Percentiles rank a stretch among this genome's conserved stretches.
Conservation (phyloP, 2,113 vertebrate genomes). For the Pomatorhinus ruficollis region DNA sequence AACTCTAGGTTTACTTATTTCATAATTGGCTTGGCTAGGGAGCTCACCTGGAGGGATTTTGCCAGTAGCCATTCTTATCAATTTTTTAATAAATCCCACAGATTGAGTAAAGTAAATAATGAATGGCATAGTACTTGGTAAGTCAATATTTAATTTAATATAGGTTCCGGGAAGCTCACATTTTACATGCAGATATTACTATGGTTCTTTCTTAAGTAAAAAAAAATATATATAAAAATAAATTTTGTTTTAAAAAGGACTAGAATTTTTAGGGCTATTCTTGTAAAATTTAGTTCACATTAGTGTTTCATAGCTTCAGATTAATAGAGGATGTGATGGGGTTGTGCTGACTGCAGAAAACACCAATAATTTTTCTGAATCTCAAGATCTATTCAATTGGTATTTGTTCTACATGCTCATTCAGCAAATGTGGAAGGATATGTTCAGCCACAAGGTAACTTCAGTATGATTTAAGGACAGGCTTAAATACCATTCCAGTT, state of each 20-base stretch:
- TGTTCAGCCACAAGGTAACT: neutral
- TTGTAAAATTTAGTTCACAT: neutral
- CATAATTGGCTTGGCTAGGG: conserved; percentile 69
- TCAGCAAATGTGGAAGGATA: neutral
- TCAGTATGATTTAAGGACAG: neutral
- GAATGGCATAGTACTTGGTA: conserved; percentile 58
- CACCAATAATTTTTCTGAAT: neutral
- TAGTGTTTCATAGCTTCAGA: neutral
- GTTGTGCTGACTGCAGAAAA: neutral
- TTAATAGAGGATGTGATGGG: neutral
- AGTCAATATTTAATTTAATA: conserved; percentile 79
- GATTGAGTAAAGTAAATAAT: conserved; percentile 76
- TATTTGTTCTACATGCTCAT: neutral
- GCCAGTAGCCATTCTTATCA: conserved; percentile 53
- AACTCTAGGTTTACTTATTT: conserved; percentile 63
- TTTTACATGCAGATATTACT: conserved; percentile 52
- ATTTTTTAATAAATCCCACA: conserved; percentile 73
- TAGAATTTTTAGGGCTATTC: neutral
- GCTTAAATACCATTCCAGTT: neutral
- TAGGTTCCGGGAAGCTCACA: conserved; percentile 50
- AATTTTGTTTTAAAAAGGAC: neutral
- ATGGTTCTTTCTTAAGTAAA: neutral
- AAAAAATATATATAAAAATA: neutral
- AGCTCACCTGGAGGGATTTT: conserved; percentile 57
- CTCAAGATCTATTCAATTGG: neutral